These are phyloP conservation scores for Deilephila elpenor DNA, from an alignment of 2,888 invertebrate genomes.

Conservation along the genomic window DNA sequence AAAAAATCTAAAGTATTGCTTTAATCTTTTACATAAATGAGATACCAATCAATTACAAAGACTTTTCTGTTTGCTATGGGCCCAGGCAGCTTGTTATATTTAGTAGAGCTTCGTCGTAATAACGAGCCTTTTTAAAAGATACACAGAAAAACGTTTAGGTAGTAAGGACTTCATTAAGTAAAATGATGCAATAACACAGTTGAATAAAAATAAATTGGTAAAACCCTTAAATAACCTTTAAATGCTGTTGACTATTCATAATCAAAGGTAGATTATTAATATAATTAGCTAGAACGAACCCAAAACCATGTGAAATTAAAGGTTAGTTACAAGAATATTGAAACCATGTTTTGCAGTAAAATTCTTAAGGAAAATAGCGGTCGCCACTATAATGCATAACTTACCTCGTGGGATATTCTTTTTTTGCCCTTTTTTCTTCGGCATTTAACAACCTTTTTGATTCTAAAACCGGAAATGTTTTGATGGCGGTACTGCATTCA, in stretches of 20 bases:
- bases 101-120: too few relatives aligned
- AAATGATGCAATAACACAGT: neutral
- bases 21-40: too few relatives aligned
- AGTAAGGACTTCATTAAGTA: neutral
- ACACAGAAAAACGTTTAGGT: neutral
- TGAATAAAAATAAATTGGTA: too few relatives aligned
- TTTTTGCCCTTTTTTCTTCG: constrained; percentile 61
- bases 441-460: constrained; percentile 49
- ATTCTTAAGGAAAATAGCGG: neutral
- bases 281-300: neutral
- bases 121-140: too few relatives aligned
- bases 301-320: neutral
- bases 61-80: too few relatives aligned
- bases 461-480: constrained; percentile 28
- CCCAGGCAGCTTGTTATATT: too few relatives aligned
- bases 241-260: too few relatives aligned
- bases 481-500: constrained; percentile 34
- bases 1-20: too few relatives aligned
- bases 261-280: too few relatives aligned
- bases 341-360: neutral
- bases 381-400: neutral
- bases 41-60: too few relatives aligned
- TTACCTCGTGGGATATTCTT: constrained; percentile 53
- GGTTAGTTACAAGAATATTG: neutral
- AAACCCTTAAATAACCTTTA: too few relatives aligned